A percentile compares a stretch with the other conserved stretches of the same genome.
Evolutionary conservation across 2,888 invertebrate species (phyloP).

Genomic region (Chloroclystis v-ata): DNA sequence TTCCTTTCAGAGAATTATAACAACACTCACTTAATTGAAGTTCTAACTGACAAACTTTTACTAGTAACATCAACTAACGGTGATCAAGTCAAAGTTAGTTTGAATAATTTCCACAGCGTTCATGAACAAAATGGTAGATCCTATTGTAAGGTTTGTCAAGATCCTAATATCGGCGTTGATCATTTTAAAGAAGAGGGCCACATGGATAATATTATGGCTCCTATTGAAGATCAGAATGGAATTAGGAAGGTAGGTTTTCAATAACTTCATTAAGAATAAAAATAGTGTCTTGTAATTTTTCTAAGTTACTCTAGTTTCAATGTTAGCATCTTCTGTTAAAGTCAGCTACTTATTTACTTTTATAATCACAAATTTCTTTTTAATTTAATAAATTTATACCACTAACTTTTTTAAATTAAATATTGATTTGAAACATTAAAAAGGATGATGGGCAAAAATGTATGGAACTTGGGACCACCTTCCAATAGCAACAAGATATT

Average conservation of each 20-base stretch:
- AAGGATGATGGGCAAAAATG: no score
- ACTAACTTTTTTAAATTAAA: no score
- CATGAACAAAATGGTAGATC: slow-evolving; percentile 20
- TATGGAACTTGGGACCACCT: no score
- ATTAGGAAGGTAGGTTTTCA: slow-evolving; percentile 27
- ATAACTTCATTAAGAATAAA: no score
- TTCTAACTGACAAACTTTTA: slow-evolving; percentile 12
- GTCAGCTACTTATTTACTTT: no score
- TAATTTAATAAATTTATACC: no score
- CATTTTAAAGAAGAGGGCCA: slow-evolving; percentile 22
- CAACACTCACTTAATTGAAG: slow-evolving; percentile 15
- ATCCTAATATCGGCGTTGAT: slow-evolving; percentile 7
- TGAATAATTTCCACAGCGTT: slow-evolving; percentile 30
- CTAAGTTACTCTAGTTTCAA: no score
- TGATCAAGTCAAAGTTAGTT: slow-evolving; percentile 20
- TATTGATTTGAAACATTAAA: no score
- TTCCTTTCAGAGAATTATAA: slow-evolving; percentile 9
- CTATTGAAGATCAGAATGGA: slow-evolving; percentile 28
- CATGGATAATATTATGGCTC: slow-evolving; percentile 21
- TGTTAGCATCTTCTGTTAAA: no score
- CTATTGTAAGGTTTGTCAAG: slow-evolving; percentile 19
- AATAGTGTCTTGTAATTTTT: no score
- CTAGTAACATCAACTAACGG: slow-evolving; percentile 27
- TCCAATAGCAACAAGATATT: no score
- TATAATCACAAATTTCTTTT: no score